Conservation (phyloP, 1,140 invertebrate genomes). For the Drosophila repleta region DNA sequence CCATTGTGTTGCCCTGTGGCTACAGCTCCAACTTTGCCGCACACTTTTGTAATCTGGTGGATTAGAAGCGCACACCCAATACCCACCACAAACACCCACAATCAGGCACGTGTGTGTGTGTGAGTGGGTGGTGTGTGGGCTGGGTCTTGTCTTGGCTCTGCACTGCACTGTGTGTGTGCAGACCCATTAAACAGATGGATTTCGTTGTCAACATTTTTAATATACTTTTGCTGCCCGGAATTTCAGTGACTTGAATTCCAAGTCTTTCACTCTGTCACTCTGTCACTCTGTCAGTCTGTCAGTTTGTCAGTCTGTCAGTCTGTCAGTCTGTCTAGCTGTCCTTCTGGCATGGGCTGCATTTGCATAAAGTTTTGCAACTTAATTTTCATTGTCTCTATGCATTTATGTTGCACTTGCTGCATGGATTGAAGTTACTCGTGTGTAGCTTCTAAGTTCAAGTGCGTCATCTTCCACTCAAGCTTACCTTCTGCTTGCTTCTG, state of each 20-base stretch:
- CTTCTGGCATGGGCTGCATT: conserved; percentile 32
- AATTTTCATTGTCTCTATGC: conserved; percentile 80
- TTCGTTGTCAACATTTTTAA: conserved; percentile 70
- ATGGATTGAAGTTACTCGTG: conserved; percentile 41
- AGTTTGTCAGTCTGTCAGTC: not conserved
- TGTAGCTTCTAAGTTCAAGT: conserved; percentile 70
- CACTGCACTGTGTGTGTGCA: conserved; percentile 29
- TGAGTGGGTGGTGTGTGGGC: conserved; percentile 29
- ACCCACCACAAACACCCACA: conserved; percentile 12
- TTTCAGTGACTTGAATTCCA: not conserved
- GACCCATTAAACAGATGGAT: conserved; percentile 80
- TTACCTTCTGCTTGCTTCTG: conserved; percentile 31
- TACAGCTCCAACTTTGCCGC: conserved; percentile 31
- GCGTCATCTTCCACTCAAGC: conserved; percentile 59
- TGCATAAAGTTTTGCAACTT: conserved; percentile 60
- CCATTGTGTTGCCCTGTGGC: conserved; percentile 36
- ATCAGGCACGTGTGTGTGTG: conserved; percentile 25
- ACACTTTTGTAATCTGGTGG: conserved; percentile 72
- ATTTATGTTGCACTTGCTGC: conserved; percentile 74
- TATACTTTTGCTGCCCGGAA: conserved; percentile 44
- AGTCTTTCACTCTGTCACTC: conserved; percentile 2
- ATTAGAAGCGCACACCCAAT: conserved; percentile 52
- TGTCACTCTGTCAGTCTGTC: not conserved
- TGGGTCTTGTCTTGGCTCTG: conserved; percentile 24
- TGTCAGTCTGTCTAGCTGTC: conserved; percentile 10